A percentile compares a stretch with the other conserved stretches of the same genome.
These are phyloP conservation scores for Oppia nitens DNA, from an alignment of 1,140 invertebrate genomes.

Conservation along the genomic window DNA sequence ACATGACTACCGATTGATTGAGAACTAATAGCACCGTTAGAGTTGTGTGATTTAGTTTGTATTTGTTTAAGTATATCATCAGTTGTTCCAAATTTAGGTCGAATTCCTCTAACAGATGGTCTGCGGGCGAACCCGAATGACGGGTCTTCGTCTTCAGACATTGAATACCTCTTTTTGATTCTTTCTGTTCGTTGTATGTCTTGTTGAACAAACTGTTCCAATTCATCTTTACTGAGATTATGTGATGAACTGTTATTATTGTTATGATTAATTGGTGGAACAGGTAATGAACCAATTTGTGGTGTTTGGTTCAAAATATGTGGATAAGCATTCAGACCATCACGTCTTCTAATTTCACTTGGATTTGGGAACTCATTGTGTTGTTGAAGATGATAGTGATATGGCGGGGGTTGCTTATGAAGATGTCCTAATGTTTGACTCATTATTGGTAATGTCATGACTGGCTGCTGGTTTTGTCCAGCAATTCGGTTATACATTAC, in stretches of 20 bases:
- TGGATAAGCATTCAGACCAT: conserved; percentile 18
- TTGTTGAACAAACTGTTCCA: conserved; percentile 64
- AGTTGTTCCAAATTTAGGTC: conserved; percentile 49
- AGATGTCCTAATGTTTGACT: not conserved
- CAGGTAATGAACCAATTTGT: conserved; percentile 5
- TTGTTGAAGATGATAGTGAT: conserved; percentile 10
- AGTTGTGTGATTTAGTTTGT: conserved; percentile 14
- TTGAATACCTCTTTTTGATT: conserved; percentile 50
- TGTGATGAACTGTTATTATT: not conserved
- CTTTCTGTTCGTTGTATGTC: conserved; percentile 59
- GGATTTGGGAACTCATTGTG: conserved; percentile 17
- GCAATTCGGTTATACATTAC: not conserved
- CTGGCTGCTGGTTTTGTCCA: not conserved
- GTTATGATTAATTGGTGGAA: not conserved
- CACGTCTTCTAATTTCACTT: conserved; percentile 18
- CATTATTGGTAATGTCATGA: not conserved
- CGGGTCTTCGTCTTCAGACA: conserved; percentile 40
- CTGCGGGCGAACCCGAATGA: conserved; percentile 74
- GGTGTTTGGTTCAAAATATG: conserved; percentile 9
- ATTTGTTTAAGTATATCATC: conserved; percentile 62
- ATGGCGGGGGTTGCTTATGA: conserved; percentile 1
- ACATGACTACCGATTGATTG: not conserved
- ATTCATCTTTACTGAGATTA: conserved; percentile 38
- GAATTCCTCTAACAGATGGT: conserved; percentile 57
- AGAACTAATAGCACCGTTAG: not conserved